Evolutionary conservation across 2,888 invertebrate species (phyloP).

Genomic region (Temnothorax unifasciatus): DNA sequence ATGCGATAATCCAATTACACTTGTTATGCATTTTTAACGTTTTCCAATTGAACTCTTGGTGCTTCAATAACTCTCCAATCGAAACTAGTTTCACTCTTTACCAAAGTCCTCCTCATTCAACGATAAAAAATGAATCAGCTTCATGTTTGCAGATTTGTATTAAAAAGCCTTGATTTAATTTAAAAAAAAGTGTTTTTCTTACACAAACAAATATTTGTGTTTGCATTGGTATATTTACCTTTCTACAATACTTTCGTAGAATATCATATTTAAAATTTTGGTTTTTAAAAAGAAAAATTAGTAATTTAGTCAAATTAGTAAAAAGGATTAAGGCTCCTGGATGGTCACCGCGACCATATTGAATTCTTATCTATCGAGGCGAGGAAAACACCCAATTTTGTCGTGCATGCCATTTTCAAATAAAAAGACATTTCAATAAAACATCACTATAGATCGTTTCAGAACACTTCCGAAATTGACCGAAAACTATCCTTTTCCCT

Average conservation of each 20-base stretch:
- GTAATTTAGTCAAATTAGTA: too few species aligned
- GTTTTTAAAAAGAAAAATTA: conserved; percentile 3
- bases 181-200: not conserved
- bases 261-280: not conserved
- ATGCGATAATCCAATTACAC: not conserved
- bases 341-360: too few species aligned
- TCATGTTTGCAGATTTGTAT: not conserved
- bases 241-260: not conserved
- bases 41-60: not conserved
- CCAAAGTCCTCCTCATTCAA: not conserved
- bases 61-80: not conserved
- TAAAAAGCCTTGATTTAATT: not conserved
- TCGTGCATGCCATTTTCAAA: too few species aligned
- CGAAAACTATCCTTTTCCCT: too few species aligned
- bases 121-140: not conserved
- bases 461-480: too few species aligned
- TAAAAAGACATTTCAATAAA: too few species aligned
- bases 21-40: not conserved
- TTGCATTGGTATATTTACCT: not conserved
- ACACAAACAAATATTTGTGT: not conserved
- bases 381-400: too few species aligned
- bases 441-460: too few species aligned
- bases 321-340: too few species aligned
- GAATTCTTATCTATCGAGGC: too few species aligned
- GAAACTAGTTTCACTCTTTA: not conserved